Evolutionary conservation across 2,888 invertebrate genomes (phyloP).

Genomic region (Lacanobia wlatinum): DNA sequence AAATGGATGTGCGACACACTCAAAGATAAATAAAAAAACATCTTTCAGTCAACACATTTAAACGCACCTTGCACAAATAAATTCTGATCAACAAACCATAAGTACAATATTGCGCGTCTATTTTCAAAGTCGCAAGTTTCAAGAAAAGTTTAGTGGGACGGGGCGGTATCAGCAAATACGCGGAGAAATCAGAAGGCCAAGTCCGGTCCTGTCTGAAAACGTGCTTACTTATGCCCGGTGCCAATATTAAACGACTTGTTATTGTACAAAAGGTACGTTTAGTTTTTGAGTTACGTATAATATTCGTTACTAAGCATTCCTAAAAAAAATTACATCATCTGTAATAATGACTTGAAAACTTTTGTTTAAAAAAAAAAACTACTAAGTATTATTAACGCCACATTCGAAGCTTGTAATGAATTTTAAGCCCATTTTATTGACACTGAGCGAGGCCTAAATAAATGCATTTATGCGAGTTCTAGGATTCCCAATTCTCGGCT

Average conservation of each 20-base stretch:
- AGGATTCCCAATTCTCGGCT: background rate
- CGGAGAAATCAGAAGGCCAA: conserved; percentile 16
- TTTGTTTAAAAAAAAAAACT: background rate
- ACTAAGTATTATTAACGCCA: background rate
- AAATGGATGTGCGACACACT: no score
- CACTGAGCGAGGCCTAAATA: no score
- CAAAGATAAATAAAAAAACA: no score
- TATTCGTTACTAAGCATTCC: no score
- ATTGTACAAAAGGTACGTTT: no score
- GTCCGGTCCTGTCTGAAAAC: background rate
- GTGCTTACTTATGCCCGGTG: no score
- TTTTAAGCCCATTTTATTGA: no score
- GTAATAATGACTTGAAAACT: no score
- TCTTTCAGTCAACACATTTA: background rate
- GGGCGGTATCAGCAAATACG: background rate
- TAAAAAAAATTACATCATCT: no score
- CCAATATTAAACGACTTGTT: no score
- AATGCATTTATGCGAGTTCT: no score
- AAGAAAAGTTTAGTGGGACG: conserved; percentile 27
- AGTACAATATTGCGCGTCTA: conserved; percentile 16
- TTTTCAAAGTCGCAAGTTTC: conserved; percentile 28
- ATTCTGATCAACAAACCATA: conserved; percentile 12
- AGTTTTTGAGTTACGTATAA: no score
- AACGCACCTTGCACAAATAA: background rate
- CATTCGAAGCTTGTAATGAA: background rate